phyloP scores from a whole-genome alignment of 2,888 invertebrate genomes.

The Tenthredo mesomela region DNA sequence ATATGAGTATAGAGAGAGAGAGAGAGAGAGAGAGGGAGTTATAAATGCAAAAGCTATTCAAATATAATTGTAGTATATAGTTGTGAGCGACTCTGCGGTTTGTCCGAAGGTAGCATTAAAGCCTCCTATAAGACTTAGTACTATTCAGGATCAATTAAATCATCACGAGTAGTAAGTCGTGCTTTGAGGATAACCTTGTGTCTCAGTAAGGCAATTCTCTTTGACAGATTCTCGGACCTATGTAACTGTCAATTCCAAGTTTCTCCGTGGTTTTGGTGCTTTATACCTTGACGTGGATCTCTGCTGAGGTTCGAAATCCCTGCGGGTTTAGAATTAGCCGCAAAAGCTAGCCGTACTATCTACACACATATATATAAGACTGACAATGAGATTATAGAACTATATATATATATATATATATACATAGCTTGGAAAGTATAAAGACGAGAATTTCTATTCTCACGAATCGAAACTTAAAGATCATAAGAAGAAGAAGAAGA shows the following conservation, averaged over 20 bases:
- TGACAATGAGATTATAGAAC: not conserved
- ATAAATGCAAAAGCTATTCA: no score
- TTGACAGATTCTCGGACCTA: constrained; percentile 47
- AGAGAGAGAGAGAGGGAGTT: no score
- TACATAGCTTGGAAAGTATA: constrained; percentile 53
- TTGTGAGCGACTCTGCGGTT: not conserved
- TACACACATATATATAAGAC: no score
- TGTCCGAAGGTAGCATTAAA: not conserved
- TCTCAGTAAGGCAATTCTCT: constrained; percentile 35
- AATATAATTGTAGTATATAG: no score
- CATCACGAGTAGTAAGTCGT: constrained; percentile 33
- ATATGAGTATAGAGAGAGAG: no score
- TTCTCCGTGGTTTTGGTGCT: not conserved
- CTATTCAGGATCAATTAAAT: constrained; percentile 47
- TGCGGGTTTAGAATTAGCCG: constrained; percentile 38
- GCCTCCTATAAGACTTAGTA: not conserved
- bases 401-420: no score
- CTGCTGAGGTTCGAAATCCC: constrained; percentile 6
- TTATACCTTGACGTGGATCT: constrained; percentile 32
- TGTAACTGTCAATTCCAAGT: constrained; percentile 49
- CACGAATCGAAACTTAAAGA: constrained; percentile 51
- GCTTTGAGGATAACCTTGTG: constrained; percentile 41
- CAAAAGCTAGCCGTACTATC: not conserved
- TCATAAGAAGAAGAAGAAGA: not conserved
- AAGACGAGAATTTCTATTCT: constrained; percentile 55